These are phyloP conservation scores for Antheraea yamamai DNA, from an alignment of 2,888 invertebrate species.

Conservation along the genomic window DNA sequence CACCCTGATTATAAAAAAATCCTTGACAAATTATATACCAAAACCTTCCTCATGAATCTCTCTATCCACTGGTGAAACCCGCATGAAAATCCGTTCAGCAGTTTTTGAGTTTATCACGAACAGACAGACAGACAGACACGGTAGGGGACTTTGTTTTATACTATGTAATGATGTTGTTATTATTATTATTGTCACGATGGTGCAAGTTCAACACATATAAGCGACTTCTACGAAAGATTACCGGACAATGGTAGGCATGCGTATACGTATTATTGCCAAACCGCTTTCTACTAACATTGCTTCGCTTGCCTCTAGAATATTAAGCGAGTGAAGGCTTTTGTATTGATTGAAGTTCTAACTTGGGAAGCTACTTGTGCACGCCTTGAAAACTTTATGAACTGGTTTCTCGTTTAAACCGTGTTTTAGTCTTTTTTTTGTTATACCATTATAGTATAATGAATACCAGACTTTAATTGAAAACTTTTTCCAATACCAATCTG, in stretches of 20 bases:
- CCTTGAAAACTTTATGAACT: neutral
- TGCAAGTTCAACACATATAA: constrained; percentile 66
- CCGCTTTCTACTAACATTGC: constrained; percentile 77
- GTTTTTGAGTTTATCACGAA: too few relatives aligned
- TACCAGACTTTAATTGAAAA: neutral
- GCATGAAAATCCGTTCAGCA: too few relatives aligned
- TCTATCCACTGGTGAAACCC: too few relatives aligned
- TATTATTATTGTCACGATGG: constrained; percentile 62
- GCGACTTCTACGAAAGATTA: constrained; percentile 78
- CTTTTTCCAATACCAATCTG: too few relatives aligned
- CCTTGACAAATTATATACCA: too few relatives aligned
- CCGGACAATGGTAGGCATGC: constrained; percentile 73
- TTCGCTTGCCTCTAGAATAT: constrained; percentile 62
- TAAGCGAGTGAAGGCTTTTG: constrained; percentile 47
- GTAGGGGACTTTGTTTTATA: too few relatives aligned
- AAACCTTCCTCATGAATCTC: too few relatives aligned
- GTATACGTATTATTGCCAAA: constrained; percentile 76
- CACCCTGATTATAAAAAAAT: too few relatives aligned
- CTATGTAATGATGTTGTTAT: too few relatives aligned
- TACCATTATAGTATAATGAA: too few relatives aligned
- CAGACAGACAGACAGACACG: too few relatives aligned
- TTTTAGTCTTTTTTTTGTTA: neutral
- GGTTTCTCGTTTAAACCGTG: neutral
- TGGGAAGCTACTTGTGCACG: constrained; percentile 17
- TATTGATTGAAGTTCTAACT: constrained; percentile 39